These are phyloP conservation scores for Seriola dumerili DNA, from an alignment of 2,113 vertebrate species.

Conservation along the genomic window DNA sequence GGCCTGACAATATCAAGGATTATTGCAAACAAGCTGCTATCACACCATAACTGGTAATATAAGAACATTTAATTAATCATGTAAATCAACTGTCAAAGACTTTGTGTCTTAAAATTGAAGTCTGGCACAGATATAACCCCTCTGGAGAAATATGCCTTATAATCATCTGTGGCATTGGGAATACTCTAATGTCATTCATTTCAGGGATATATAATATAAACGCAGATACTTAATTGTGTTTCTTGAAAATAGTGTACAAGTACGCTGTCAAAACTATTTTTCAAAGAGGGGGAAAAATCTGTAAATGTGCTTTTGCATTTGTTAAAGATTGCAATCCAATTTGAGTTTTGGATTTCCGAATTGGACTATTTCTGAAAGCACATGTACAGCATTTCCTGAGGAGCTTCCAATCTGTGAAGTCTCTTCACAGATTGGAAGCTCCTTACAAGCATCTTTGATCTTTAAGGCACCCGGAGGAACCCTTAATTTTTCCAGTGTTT, in stretches of 20 bases:
- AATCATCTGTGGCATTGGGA: background rate
- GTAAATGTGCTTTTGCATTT: background rate
- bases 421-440: too few species aligned
- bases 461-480: conserved; percentile 39
- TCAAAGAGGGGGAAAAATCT: background rate
- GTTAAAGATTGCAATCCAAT: background rate
- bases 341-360: background rate
- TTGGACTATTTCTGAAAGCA: conserved; percentile 8
- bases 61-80: background rate
- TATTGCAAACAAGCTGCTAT: background rate
- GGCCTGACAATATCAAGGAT: background rate
- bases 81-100: background rate
- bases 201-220: background rate
- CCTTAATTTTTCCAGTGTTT: conserved; percentile 46
- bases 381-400: background rate
- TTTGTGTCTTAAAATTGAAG: background rate
- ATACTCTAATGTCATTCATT: background rate
- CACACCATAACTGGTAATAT: too few species aligned
- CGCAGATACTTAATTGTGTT: background rate
- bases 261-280: background rate
- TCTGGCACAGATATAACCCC: background rate
- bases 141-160: background rate
- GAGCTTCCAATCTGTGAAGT: conserved; percentile 36
- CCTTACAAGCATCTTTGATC: conserved; percentile 48
- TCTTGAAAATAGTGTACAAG: background rate